phyloP scores from a whole-genome alignment of 2,113 vertebrate species.

The Sakesphorus luctuosus region DNA sequence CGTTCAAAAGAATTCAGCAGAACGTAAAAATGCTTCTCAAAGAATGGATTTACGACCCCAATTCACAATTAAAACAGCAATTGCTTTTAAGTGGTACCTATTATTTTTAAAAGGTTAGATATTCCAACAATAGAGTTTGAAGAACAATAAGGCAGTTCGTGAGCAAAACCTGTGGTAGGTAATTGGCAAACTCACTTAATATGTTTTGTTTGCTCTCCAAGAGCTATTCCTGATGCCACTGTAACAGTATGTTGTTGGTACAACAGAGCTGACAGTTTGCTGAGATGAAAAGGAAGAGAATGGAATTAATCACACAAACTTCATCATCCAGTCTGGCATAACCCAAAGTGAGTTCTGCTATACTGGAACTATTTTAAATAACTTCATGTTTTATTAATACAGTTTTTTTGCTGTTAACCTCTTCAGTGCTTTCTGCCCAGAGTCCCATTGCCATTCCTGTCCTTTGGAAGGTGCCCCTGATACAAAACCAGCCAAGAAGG shows the following conservation, averaged over 20 bases:
- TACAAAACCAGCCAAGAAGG: neutral
- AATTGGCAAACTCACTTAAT: conserved; percentile 72
- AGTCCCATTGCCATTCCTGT: neutral
- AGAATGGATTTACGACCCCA: conserved; percentile 65
- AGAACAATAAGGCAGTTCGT: conserved; percentile 40
- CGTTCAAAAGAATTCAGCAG: conserved; percentile 40
- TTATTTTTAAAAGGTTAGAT: conserved; percentile 71
- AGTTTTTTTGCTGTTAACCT: conserved; percentile 22
- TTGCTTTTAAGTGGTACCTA: conserved; percentile 68
- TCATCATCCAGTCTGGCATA: conserved; percentile 69
- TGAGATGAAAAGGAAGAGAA: conserved; percentile 64
- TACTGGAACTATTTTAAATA: conserved; percentile 54
- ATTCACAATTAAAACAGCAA: conserved; percentile 73
- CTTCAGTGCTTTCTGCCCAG: neutral
- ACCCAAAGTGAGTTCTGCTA: conserved; percentile 44
- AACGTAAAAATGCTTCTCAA: conserved; percentile 53
- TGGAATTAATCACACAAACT: conserved; percentile 66
- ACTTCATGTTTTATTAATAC: conserved; percentile 57
- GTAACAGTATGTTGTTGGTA: conserved; percentile 67
- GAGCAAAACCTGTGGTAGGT: conserved; percentile 59
- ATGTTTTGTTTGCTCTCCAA: conserved; percentile 66
- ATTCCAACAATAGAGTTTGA: conserved; percentile 43
- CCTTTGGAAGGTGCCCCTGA: neutral
- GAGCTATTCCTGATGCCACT: conserved; percentile 64
- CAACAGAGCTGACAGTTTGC: conserved; percentile 68